Evolutionary conservation across 2,888 invertebrate species (phyloP).

Genomic region (Melieria omissa): DNA sequence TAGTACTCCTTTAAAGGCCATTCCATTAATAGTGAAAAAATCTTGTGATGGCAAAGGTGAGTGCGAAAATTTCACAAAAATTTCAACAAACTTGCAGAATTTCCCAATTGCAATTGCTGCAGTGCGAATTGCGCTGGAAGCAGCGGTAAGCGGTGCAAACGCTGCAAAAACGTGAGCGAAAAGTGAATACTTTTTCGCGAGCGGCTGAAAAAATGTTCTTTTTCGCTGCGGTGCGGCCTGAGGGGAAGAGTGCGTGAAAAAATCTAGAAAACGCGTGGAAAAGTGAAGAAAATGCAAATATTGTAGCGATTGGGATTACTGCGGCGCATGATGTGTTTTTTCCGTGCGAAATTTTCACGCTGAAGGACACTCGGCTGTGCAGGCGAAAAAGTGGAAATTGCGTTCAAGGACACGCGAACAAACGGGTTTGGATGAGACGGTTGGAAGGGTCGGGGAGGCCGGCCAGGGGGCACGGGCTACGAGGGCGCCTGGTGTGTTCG

Average conservation of each 20-base stretch:
- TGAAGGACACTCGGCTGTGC: constrained; percentile 47
- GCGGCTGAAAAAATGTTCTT: constrained; percentile 25
- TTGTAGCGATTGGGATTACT: not conserved
- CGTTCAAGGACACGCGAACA: constrained; percentile 58
- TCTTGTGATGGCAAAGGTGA: constrained; percentile 63
- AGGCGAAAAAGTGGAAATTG: constrained; percentile 53
- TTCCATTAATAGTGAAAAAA: constrained; percentile 58
- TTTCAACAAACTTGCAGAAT: constrained; percentile 21
- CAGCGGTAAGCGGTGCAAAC: not conserved
- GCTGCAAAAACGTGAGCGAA: not conserved
- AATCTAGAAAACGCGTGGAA: constrained; percentile 49
- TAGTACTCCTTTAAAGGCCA: constrained; percentile 46
- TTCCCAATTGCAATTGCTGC: constrained; percentile 13
- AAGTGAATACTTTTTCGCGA: constrained; percentile 8
- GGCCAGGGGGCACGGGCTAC: constrained; percentile 18
- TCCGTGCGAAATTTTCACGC: constrained; percentile 5
- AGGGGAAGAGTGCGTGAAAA: constrained; percentile 47
- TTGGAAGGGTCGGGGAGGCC: constrained; percentile 6
- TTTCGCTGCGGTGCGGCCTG: not conserved
- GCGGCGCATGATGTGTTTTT: not conserved
- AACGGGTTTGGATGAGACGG: not conserved
- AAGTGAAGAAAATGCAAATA: constrained; percentile 39
- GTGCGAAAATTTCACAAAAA: constrained; percentile 40
- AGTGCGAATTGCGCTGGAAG: constrained; percentile 16
- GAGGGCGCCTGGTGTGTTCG: constrained; percentile 26